A percentile compares a stretch with the other conserved stretches of the same genome.
Evolutionary conservation across 1,140 invertebrate species (phyloP).

Genomic region (Probaryconus sp.): DNA sequence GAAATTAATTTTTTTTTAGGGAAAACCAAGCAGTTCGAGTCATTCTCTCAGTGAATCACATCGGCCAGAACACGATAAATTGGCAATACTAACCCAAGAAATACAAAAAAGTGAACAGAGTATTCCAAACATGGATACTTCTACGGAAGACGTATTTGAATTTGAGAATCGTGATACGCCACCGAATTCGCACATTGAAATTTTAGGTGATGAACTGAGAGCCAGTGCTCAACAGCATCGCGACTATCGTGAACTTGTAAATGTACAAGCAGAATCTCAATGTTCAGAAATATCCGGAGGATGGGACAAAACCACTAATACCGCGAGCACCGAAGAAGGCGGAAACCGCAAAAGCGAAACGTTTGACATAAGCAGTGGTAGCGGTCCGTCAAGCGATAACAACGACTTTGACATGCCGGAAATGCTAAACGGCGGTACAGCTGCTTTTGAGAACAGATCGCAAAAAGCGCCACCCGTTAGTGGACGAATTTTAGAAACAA

Average conservation of each 20-base stretch:
- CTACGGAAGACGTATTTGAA: conserved; percentile 67
- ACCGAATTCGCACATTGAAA: conserved; percentile 75
- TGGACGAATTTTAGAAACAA: conserved; percentile 68
- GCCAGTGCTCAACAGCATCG: conserved; percentile 54
- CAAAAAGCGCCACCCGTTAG: conserved; percentile 44
- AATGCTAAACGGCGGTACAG: conserved; percentile 60
- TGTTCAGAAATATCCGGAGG: conserved; percentile 66
- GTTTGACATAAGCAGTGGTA: conserved; percentile 74
- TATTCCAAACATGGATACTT: conserved; percentile 65
- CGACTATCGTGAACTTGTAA: conserved; percentile 64
- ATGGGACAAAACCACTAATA: conserved; percentile 71
- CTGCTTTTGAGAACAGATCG: conserved; percentile 49
- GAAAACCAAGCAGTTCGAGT: conserved; percentile 67
- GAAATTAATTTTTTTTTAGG: not conserved
- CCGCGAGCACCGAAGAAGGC: conserved; percentile 71
- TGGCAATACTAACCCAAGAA: not conserved
- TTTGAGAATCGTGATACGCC: conserved; percentile 73
- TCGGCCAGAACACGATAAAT: conserved; percentile 43
- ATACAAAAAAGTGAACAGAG: conserved; percentile 19
- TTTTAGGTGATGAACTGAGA: conserved; percentile 64
- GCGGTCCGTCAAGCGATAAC: conserved; percentile 71
- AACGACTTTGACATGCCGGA: conserved; percentile 69
- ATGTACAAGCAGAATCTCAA: conserved; percentile 33
- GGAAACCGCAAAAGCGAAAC: conserved; percentile 72
- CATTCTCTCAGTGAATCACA: conserved; percentile 68